Conservation (phyloP, 2,113 vertebrate species). For the Spermophilus dauricus region DNA sequence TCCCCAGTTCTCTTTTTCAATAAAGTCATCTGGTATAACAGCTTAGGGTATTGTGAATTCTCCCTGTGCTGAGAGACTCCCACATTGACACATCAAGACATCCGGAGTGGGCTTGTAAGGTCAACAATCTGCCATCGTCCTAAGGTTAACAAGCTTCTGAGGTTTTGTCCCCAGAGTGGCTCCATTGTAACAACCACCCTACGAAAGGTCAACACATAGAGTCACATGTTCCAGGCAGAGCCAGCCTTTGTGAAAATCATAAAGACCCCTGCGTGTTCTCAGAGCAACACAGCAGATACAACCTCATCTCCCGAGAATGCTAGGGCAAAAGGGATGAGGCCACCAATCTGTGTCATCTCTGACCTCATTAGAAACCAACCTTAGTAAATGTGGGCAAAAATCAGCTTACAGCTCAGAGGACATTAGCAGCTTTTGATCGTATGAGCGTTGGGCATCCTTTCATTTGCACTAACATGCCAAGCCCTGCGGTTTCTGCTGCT, state of each 20-base stretch:
- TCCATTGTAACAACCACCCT: slow-evolving; percentile 72
- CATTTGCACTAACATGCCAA: not conserved
- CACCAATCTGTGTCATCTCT: slow-evolving; percentile 21
- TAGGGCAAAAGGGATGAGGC: not conserved
- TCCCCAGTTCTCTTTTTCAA: slow-evolving; percentile 63
- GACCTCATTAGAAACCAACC: slow-evolving; percentile 9
- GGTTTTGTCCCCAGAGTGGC: slow-evolving; percentile 73
- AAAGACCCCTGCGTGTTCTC: slow-evolving; percentile 34
- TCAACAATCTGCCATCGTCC: slow-evolving; percentile 79
- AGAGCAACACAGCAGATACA: not conserved
- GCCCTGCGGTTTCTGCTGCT: not conserved
- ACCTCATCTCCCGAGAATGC: not conserved
- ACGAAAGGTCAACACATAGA: slow-evolving; percentile 71
- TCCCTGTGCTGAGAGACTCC: slow-evolving; percentile 77
- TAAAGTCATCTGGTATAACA: slow-evolving; percentile 76
- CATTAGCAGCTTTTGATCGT: not conserved
- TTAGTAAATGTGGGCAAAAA: not conserved
- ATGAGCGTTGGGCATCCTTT: not conserved
- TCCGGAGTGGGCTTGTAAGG: slow-evolving; percentile 77
- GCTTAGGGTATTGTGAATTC: slow-evolving; percentile 61
- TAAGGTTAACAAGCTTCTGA: slow-evolving; percentile 65
- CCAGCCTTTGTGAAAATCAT: not conserved
- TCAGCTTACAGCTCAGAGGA: not conserved
- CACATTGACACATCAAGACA: slow-evolving; percentile 12
- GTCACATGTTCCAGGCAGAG: not conserved